A percentile compares a stretch with the other conserved stretches of the same genome.
phyloP scores from a whole-genome alignment of 2,113 vertebrate genomes.

The Budorcas taxicolor region DNA sequence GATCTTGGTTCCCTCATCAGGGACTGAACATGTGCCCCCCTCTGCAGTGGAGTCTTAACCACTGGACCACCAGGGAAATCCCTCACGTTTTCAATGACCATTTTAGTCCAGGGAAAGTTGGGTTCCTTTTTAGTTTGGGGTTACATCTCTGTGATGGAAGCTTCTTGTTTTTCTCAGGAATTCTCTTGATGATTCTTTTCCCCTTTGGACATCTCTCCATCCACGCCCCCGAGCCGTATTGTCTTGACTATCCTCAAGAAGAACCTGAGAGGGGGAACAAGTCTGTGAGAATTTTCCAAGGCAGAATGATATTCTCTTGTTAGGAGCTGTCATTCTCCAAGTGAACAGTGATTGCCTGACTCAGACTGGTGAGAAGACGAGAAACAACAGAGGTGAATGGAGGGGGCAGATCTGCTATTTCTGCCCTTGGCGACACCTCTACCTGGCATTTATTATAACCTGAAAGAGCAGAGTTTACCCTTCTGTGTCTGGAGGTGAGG shows the following conservation, averaged over 20 bases:
- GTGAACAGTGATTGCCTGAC: background rate
- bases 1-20: background rate
- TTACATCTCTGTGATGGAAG: background rate
- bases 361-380: background rate
- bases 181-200: background rate
- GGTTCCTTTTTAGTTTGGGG: background rate
- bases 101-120: background rate
- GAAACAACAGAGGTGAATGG: background rate
- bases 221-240: fast-evolving
- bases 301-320: background rate
- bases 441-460: background rate
- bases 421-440: background rate
- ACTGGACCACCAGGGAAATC: background rate
- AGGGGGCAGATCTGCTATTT: constrained; percentile 29
- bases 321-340: background rate
- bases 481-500: background rate
- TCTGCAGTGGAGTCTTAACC: background rate
- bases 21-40: fast-evolving
- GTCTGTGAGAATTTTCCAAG: background rate
- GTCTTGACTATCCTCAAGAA: background rate
- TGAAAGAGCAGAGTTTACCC: background rate
- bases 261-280: background rate
- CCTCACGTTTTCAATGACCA: background rate
- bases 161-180: background rate
- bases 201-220: background rate